phyloP scores from a whole-genome alignment of 2,888 invertebrate genomes.

The Drosophila fulvimacula region DNA sequence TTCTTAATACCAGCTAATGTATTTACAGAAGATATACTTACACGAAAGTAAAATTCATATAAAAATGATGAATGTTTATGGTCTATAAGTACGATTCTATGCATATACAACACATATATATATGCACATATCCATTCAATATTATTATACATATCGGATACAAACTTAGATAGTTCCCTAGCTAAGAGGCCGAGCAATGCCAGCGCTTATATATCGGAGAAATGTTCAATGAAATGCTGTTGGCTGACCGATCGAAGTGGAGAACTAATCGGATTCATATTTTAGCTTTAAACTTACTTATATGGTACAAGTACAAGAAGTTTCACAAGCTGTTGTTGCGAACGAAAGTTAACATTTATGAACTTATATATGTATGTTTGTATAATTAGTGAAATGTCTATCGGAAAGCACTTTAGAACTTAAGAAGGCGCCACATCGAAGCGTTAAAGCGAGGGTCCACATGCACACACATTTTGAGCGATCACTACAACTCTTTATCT shows the following conservation, averaged over 20 bases:
- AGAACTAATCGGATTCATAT: conserved; percentile 6
- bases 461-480: conserved; percentile 11
- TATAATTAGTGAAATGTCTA: conserved; percentile 49
- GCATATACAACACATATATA: conserved; percentile 27
- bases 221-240: conserved; percentile 35
- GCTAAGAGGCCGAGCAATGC: conserved; percentile 50
- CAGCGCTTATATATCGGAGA: conserved; percentile 11
- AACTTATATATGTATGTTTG: conserved; percentile 19
- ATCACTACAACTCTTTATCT: conserved; percentile 77
- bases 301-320: conserved; percentile 52
- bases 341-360: conserved; percentile 31
- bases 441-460: conserved; percentile 13
- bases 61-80: conserved; percentile 52
- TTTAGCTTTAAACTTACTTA: conserved; percentile 25
- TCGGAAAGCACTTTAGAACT: conserved; percentile 46
- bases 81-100: conserved; percentile 48
- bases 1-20: conserved; percentile 47
- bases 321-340: conserved; percentile 17
- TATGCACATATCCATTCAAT: conserved; percentile 30
- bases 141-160: conserved; percentile 39
- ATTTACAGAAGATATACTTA: conserved; percentile 70
- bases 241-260: conserved; percentile 7
- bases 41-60: conserved; percentile 65
- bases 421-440: conserved; percentile 17
- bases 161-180: conserved; percentile 16